A percentile compares a stretch with the other conserved stretches of the same genome.
Conservation (phyloP, 1,140 invertebrate species). For the Lepeophtheirus salmonis region DNA sequence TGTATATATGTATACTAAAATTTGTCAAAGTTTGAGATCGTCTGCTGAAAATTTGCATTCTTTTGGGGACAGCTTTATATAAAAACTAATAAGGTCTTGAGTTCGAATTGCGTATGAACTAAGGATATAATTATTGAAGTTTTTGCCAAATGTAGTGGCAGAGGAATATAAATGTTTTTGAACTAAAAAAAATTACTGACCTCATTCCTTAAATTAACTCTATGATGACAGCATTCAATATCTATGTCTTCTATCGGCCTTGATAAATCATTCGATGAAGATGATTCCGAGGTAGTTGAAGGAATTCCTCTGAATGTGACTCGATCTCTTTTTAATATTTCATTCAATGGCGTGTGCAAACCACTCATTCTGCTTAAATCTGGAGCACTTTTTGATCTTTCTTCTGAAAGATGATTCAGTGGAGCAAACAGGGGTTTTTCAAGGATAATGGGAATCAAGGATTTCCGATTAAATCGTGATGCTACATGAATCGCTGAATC, state of each 20-base stretch:
- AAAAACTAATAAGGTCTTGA: no score
- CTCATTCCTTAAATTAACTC: neutral
- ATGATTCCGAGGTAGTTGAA: neutral
- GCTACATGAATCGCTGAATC: neutral
- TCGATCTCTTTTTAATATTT: neutral
- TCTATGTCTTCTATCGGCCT: no score
- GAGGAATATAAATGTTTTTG: no score
- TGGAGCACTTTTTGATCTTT: neutral
- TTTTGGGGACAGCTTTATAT: no score
- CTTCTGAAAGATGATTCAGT: neutral
- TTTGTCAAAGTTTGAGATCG: no score
- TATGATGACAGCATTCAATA: neutral
- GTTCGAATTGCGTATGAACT: no score
- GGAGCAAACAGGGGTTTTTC: neutral
- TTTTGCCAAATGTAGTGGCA: no score
- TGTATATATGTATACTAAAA: no score
- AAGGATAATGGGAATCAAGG: neutral
- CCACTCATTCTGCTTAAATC: neutral
- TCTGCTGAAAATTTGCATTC: no score
- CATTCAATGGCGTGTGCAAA: neutral
- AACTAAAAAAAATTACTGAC: no score
- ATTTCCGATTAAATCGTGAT: neutral
- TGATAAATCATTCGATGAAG: neutral
- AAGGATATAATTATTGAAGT: no score
- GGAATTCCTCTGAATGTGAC: neutral